Percentiles rank a stretch among this genome's conserved stretches.
phyloP scores from a whole-genome alignment of 2,113 vertebrate species.

The Cololabis saira region DNA sequence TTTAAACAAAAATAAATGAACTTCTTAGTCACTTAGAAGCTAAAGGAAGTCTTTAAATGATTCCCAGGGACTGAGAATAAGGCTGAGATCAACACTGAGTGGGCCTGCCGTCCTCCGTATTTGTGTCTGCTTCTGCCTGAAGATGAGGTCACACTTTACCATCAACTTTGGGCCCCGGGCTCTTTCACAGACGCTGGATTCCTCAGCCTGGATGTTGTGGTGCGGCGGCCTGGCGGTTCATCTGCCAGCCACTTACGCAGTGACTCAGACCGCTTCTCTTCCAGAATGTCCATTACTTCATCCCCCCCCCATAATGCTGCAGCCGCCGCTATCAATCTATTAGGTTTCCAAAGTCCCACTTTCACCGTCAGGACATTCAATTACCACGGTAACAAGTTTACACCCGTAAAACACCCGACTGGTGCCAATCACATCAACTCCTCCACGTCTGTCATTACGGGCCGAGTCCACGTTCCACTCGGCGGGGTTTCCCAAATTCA shows the following conservation, averaged over 20 bases:
- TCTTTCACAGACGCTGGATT: neutral
- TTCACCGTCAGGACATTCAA: constrained; percentile 58
- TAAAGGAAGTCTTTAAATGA: no score
- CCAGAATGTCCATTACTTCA: constrained; percentile 43
- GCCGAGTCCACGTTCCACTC: neutral
- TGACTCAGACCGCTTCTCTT: constrained; percentile 4
- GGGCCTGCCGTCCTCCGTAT: neutral
- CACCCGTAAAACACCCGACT: constrained; percentile 11
- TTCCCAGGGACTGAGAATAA: neutral
- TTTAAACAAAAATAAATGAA: no score
- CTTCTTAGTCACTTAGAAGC: no score
- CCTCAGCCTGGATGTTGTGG: constrained; percentile 1
- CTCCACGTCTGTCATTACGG: neutral
- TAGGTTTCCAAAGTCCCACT: constrained; percentile 58
- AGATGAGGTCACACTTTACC: constrained; percentile 1
- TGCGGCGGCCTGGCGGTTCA: constrained; percentile 34
- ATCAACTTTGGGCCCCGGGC: neutral
- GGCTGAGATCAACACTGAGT: no score
- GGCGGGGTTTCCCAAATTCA: constrained; percentile 5
- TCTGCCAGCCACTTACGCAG: constrained; percentile 30
- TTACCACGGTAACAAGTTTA: constrained; percentile 36
- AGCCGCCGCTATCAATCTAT: constrained; percentile 25
- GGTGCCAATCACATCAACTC: constrained; percentile 10
- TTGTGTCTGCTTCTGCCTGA: neutral
- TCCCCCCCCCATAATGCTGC: constrained; percentile 17